A percentile compares a stretch with the other conserved stretches of the same genome.
Evolutionary conservation across 2,113 vertebrate species (phyloP).

Genomic region (Leucosticte australis): DNA sequence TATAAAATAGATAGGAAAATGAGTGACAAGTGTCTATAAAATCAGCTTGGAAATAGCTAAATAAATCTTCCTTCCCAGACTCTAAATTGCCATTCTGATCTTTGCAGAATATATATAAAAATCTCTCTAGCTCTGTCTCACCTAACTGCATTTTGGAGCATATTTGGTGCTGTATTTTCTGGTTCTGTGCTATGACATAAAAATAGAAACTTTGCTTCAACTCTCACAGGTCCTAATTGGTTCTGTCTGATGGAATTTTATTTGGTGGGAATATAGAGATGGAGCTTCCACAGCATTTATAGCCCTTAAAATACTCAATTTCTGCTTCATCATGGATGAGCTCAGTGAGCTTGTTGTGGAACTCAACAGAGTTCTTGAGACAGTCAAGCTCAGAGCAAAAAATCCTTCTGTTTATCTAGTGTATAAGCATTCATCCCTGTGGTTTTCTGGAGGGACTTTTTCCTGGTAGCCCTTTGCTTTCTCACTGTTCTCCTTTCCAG

Average conservation of each 20-base stretch:
- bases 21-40: not conserved
- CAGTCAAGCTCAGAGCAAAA: not conserved
- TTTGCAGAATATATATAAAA: not conserved
- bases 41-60: not conserved
- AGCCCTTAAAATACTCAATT: not conserved
- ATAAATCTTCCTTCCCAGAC: not conserved
- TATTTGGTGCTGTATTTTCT: not conserved
- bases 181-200: not conserved
- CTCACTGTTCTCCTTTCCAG: not conserved
- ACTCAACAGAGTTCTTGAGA: rapidly evolving
- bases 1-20: not conserved
- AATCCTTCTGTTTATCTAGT: not conserved
- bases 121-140: not conserved
- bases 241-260: not conserved
- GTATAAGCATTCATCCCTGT: not conserved
- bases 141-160: not conserved
- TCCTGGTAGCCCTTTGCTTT: not conserved
- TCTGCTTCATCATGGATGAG: not conserved
- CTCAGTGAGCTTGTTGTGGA: not conserved
- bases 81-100: not conserved
- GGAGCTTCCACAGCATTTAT: not conserved
- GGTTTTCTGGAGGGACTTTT: not conserved
- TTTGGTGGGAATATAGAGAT: not conserved
- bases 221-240: not conserved
- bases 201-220: not conserved